These are phyloP conservation scores for Maccullochella peelii DNA, from an alignment of 2,113 vertebrate species.

Conservation along the genomic window DNA sequence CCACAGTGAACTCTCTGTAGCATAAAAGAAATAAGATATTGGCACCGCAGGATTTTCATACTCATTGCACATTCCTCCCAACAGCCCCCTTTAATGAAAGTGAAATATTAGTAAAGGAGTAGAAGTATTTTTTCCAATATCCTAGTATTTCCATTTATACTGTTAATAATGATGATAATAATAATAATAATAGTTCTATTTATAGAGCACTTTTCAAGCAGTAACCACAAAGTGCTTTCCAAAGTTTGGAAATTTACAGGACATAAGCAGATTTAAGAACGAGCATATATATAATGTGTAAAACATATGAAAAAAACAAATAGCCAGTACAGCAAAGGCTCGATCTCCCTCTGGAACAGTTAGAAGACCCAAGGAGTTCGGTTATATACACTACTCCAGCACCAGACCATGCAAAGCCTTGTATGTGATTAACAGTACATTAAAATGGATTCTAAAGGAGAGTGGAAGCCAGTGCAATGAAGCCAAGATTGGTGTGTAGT, in stretches of 20 bases:
- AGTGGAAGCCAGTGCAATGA: too few relatives aligned
- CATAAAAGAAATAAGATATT: slow-evolving; percentile 67
- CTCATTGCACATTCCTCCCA: slow-evolving; percentile 50
- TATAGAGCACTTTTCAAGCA: neutral
- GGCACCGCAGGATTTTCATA: slow-evolving; percentile 55
- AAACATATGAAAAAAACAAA: neutral
- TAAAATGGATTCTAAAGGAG: too few relatives aligned
- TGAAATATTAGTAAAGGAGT: slow-evolving; percentile 1
- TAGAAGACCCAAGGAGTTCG: too few relatives aligned
- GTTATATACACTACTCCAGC: too few relatives aligned
- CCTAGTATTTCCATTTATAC: neutral
- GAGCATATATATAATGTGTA: neutral
- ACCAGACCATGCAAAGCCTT: too few relatives aligned
- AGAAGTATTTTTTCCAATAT: neutral
- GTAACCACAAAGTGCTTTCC: neutral
- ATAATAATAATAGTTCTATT: neutral
- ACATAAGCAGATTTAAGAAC: neutral
- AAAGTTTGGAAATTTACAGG: neutral
- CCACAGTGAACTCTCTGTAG: slow-evolving; percentile 53
- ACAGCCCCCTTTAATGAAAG: slow-evolving; percentile 47
- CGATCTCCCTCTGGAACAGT: too few relatives aligned
- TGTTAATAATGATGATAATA: too few relatives aligned
- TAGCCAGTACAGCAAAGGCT: too few relatives aligned
- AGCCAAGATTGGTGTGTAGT: too few relatives aligned
- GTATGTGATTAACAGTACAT: too few relatives aligned